Evolutionary conservation across 1,140 invertebrate species (phyloP), one percentile per base, ranked within the genome.

Genomic region (Cyclargus thomasi): DNA sequence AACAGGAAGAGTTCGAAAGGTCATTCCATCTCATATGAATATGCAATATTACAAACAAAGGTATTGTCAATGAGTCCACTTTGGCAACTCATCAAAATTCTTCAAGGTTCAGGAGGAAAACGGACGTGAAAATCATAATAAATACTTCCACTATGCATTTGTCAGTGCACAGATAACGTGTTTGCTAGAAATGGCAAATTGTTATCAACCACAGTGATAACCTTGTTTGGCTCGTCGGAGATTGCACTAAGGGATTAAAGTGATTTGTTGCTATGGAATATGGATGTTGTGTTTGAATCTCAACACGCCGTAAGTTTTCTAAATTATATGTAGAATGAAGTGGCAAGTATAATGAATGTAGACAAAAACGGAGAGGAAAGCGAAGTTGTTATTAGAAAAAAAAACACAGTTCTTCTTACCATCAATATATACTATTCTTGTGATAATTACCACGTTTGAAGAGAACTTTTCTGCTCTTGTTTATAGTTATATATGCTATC

Each of bases 121-220:
- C 39, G 39, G 39, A 47, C 39, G 39, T 47, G 39, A 47, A 47
- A 47, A 47, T 47, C 6, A 47, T 47, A 47, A 11, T 47, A 14
- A 47, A 11, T 47, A 47, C 39, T 47, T 47, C 39, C 39, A 7
- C 39, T 8, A 47, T 47, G 39, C 39, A 47, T 47, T 47, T 47
- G 39, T 47, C 39, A 47, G 39, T 47, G 39, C 39, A 47, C 14
- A 16, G 39, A 47, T 16, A 47, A 47, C 39, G 39, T 47, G 39
- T 47, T 16, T 47, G 39, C 39, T 47, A 47, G 39, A 47, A 47
- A 47, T 47, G 39, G 39, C 39, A 47, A 47, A 47, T 47, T 47
- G 39, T 47, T 47, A 47, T 47, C 39, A 47, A 47, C 39, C 10
- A 16, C 14, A 14, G 0, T 47, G 39, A 47, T 47, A 47, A 47